These are phyloP conservation scores for Apodemia duryi DNA, from an alignment of 2,888 invertebrate species.

Conservation along the genomic window DNA sequence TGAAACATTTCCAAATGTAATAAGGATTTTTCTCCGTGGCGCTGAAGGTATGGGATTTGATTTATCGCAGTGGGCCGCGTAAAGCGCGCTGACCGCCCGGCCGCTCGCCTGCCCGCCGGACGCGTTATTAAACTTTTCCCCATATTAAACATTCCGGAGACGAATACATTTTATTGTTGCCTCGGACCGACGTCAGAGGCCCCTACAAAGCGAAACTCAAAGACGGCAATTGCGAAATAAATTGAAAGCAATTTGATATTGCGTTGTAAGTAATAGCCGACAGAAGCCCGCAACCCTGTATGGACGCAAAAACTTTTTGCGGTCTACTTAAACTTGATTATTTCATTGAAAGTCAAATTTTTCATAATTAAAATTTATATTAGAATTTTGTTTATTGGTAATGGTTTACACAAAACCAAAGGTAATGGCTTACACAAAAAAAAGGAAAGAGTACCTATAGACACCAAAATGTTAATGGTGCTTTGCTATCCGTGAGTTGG, in stretches of 20 bases:
- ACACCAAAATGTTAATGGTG: no score
- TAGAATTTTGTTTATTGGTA: not conserved
- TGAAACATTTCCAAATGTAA: constrained; percentile 69
- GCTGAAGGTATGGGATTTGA: constrained; percentile 76
- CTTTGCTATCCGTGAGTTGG: no score
- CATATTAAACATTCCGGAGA: constrained; percentile 81
- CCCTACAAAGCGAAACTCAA: constrained; percentile 79
- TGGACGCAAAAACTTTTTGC: constrained; percentile 42
- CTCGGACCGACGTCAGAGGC: constrained; percentile 78
- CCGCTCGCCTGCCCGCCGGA: constrained; percentile 53
- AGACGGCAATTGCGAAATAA: constrained; percentile 80
- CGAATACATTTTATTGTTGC: constrained; percentile 81
- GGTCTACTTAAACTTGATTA: constrained; percentile 26
- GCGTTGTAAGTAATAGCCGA: constrained; percentile 79
- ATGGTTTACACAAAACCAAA: no score
- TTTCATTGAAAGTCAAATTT: constrained; percentile 24
- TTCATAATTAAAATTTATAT: not conserved
- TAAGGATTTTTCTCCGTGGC: constrained; percentile 68
- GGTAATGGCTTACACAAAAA: no score
- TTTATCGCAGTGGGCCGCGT: constrained; percentile 66
- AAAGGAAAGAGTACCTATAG: no score
- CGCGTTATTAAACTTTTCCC: constrained; percentile 81
- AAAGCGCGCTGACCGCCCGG: constrained; percentile 61
- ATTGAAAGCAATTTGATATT: constrained; percentile 80
- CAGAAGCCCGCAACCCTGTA: constrained; percentile 65